A percentile compares a stretch with the other conserved stretches of the same genome.
Conservation (phyloP, 2,797 vertebrate species). For the Urophycis tenuis region DNA sequence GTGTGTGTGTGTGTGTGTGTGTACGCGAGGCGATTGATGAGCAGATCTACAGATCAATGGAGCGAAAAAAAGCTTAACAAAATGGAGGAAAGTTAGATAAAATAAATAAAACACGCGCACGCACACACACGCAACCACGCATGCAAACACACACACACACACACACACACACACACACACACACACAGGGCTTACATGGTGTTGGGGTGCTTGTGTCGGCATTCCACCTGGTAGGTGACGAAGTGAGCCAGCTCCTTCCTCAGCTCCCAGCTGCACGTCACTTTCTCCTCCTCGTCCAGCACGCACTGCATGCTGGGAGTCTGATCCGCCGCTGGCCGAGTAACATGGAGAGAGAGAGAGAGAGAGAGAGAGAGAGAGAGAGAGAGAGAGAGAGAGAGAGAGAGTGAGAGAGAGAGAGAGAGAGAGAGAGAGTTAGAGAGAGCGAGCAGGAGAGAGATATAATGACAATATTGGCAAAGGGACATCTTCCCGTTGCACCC, state of each 20-base stretch:
- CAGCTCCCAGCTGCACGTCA: slow-evolving; percentile 68
- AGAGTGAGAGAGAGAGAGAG: not conserved
- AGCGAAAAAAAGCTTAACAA: not conserved
- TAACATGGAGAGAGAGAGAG: not conserved
- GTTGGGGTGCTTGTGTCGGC: slow-evolving; percentile 16
- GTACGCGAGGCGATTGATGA: not conserved
- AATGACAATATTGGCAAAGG: not conserved
- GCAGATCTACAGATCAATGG: too few species aligned
- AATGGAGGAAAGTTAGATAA: not conserved
- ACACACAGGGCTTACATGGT: slow-evolving; percentile 48
- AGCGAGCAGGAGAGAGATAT: too few species aligned
- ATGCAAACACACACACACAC: not conserved
- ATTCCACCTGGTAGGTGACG: slow-evolving; percentile 62
- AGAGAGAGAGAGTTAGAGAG: not conserved
- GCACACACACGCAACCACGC: slow-evolving; percentile 2
- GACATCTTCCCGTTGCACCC: not conserved
- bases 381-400: not conserved
- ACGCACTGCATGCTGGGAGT: slow-evolving; percentile 60
- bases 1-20: not conserved
- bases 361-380: not conserved
- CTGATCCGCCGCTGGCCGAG: slow-evolving; percentile 29
- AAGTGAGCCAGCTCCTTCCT: slow-evolving; percentile 49
- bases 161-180: slow-evolving; percentile 9
- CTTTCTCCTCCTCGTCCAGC: slow-evolving; percentile 49
- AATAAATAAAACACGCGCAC: not conserved